A percentile compares a stretch with the other conserved stretches of the same genome.
Evolutionary conservation across 2,113 vertebrate species (phyloP).

Genomic region (Prolemur simus): DNA sequence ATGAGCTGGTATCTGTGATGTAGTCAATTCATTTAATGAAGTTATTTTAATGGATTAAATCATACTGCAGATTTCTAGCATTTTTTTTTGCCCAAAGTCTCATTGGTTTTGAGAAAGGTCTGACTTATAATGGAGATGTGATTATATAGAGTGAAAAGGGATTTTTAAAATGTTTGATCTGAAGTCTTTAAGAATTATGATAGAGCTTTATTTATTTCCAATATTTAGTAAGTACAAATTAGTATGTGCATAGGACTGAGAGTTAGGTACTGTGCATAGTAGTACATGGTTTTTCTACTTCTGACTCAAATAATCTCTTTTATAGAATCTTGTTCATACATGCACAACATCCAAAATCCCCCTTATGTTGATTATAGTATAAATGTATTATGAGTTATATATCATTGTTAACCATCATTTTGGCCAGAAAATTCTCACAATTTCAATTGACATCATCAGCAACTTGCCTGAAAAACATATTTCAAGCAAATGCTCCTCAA

Average conservation of each 20-base stretch:
- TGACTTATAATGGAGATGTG: neutral
- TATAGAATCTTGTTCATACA: neutral
- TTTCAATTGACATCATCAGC: neutral
- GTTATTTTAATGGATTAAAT: constrained; percentile 19
- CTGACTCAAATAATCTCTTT: neutral
- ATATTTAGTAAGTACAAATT: constrained; percentile 1
- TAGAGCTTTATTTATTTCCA: neutral
- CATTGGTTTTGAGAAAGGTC: neutral
- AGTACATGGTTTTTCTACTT: neutral
- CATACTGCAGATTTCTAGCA: neutral
- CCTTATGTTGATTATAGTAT: neutral
- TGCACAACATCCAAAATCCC: neutral
- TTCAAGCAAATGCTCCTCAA: neutral
- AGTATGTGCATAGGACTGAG: neutral
- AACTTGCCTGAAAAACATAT: neutral
- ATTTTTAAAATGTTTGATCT: neutral
- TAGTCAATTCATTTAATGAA: neutral
- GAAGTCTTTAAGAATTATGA: neutral
- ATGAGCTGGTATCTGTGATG: neutral
- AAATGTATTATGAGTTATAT: neutral
- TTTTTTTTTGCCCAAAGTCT: neutral
- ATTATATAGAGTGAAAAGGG: neutral
- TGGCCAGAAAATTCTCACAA: neutral
- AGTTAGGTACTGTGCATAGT: neutral
- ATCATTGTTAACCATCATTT: neutral